Conservation (phyloP, 2,113 vertebrate genomes). For the Miniopterus natalensis region DNA sequence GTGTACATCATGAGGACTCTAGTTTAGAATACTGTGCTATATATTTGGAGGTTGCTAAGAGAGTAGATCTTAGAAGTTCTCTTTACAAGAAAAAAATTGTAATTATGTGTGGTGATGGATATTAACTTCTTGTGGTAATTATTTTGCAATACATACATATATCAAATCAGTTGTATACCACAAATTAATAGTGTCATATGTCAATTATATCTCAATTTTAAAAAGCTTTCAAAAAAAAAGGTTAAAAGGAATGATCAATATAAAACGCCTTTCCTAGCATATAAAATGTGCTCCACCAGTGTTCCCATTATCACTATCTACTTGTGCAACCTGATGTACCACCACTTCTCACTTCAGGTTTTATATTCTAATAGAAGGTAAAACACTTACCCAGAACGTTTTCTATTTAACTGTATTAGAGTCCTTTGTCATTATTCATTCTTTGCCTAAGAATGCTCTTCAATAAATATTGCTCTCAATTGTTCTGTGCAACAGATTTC, state of each 20-base stretch:
- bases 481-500: background rate
- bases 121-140: background rate
- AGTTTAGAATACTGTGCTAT: background rate
- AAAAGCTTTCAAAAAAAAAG: background rate
- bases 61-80: background rate
- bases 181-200: background rate
- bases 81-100: background rate
- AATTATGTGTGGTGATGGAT: background rate
- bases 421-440: background rate
- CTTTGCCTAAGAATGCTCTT: background rate
- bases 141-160: background rate
- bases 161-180: background rate
- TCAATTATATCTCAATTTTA: background rate
- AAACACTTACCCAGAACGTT: background rate
- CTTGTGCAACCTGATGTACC: background rate
- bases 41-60: background rate
- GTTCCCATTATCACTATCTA: background rate
- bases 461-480: constrained; percentile 9
- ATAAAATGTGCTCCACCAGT: background rate
- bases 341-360: background rate
- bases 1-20: background rate
- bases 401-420: constrained; percentile 35
- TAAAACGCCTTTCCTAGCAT: background rate
- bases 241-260: background rate
- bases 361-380: constrained; percentile 8